Conservation (phyloP, 2,113 vertebrate genomes). For the Limanda limanda region DNA sequence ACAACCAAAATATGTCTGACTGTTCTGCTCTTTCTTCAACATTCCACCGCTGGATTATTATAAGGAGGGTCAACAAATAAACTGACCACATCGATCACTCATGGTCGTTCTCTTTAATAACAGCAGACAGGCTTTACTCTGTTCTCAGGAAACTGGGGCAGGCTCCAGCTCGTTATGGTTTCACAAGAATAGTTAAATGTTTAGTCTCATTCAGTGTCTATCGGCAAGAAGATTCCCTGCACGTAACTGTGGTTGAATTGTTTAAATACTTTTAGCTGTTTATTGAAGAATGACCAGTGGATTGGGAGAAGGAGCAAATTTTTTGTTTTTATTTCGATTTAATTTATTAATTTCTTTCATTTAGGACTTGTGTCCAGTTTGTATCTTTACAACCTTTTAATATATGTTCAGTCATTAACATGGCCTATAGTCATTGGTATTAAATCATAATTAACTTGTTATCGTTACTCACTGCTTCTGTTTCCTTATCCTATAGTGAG, state of each 20-base stretch:
- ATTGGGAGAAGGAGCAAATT: background rate
- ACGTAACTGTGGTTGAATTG: background rate
- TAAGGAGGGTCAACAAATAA: background rate
- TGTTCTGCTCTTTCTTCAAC: too few relatives aligned
- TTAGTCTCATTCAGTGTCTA: background rate
- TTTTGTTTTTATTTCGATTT: background rate
- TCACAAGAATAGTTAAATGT: background rate
- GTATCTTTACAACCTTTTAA: background rate
- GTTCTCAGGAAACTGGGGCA: too few relatives aligned
- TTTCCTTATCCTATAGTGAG: conserved; percentile 83
- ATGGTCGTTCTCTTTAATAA: too few relatives aligned
- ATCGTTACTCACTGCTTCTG: background rate
- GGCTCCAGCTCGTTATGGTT: too few relatives aligned
- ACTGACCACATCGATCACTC: background rate
- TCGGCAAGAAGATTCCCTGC: background rate
- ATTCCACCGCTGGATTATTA: background rate
- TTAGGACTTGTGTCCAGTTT: background rate
- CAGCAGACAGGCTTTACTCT: too few relatives aligned
- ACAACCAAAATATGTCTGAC: background rate
- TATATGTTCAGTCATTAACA: background rate
- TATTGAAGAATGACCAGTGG: background rate
- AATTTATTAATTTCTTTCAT: background rate
- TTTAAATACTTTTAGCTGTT: background rate
- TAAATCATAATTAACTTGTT: too few relatives aligned
- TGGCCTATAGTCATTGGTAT: background rate